A percentile compares a stretch with the other conserved stretches of the same genome.
Evolutionary conservation across 53 echinoderm and acorn worm genomes (phyloP).

Genomic region (Paelopatides confundens): DNA sequence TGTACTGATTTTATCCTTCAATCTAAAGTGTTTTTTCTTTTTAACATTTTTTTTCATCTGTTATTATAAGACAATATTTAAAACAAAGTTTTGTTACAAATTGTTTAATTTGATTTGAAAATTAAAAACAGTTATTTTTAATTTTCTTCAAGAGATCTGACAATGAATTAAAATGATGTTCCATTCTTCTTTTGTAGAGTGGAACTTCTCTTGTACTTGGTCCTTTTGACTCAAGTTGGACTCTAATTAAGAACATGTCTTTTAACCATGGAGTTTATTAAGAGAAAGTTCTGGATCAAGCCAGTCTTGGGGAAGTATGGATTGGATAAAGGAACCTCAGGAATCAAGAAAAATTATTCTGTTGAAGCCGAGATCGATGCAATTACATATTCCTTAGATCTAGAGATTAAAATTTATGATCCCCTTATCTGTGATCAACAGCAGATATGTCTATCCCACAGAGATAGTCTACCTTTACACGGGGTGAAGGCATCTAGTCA

Average conservation of each 20-base stretch:
- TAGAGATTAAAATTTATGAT: not conserved
- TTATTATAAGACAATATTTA: too few relatives aligned
- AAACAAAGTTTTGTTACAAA: too few relatives aligned
- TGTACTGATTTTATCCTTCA: too few relatives aligned
- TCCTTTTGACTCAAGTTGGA: not conserved
- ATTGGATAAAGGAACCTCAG: not conserved
- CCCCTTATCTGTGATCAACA: not conserved
- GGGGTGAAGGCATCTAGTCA: not conserved
- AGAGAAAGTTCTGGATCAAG: not conserved
- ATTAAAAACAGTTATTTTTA: too few relatives aligned
- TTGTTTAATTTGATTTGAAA: too few relatives aligned
- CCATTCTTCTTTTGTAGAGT: not conserved
- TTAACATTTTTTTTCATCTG: too few relatives aligned
- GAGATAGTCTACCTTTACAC: not conserved
- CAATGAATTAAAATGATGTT: not conserved
- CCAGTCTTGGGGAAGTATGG: not conserved
- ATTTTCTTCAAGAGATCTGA: not conserved
- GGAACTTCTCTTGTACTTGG: not conserved
- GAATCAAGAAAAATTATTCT: not conserved
- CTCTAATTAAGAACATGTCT: not conserved
- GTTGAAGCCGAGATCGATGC: not conserved
- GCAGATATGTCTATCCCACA: not conserved
- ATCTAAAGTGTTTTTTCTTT: too few relatives aligned
- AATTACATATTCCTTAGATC: not conserved
- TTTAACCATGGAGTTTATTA: conserved; percentile 29